Conservation (phyloP, 2,888 invertebrate genomes). For the Hypomecis punctinalis region DNA sequence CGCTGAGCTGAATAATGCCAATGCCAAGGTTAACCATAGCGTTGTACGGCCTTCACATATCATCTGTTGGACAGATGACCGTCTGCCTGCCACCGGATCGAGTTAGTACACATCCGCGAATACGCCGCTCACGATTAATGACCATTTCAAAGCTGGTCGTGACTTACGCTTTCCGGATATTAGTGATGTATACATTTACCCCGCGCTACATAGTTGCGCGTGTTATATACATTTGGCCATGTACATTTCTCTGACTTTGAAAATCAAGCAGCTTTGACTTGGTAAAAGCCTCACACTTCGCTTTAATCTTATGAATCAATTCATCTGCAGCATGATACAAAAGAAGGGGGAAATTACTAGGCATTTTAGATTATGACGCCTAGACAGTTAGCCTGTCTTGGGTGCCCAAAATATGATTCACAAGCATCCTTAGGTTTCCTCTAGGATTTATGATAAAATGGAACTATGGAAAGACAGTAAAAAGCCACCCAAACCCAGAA, state of each 20-base stretch:
- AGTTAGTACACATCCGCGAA: constrained; percentile 61
- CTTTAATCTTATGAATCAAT: no score
- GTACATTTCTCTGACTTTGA: constrained; percentile 21
- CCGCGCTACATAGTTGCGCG: no score
- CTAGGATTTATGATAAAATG: no score
- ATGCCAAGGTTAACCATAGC: constrained; percentile 7
- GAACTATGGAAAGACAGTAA: no score
- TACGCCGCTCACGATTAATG: constrained; percentile 58
- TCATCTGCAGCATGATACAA: no score
- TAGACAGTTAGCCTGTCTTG: no score
- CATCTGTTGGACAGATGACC: constrained; percentile 19
- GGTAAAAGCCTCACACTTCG: not conserved
- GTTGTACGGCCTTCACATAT: constrained; percentile 18
- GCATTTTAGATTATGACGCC: no score
- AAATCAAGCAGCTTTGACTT: not conserved
- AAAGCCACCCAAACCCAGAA: no score
- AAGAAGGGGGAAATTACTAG: no score
- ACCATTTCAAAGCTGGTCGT: constrained; percentile 47
- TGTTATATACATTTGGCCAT: no score
- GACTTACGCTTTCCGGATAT: constrained; percentile 36
- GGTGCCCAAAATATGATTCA: no score
- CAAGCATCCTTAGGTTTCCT: no score
- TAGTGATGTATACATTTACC: constrained; percentile 2
- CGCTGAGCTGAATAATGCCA: not conserved
- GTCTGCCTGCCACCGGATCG: constrained; percentile 51